phyloP scores from a whole-genome alignment of 2,113 vertebrate genomes.

The Otocyon megalotis region DNA sequence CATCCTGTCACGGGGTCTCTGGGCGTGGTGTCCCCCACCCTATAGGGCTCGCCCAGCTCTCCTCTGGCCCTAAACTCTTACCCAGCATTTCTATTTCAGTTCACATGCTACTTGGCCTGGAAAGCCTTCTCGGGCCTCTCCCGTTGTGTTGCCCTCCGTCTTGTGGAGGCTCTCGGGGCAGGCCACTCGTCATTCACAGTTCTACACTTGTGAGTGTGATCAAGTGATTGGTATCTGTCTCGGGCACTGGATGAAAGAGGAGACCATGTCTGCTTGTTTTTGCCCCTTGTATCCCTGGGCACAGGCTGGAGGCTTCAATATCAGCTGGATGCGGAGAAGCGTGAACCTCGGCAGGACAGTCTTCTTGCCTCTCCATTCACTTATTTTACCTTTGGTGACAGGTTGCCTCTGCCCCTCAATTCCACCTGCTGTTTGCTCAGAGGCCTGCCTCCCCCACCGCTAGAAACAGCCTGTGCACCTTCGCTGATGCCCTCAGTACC shows the following conservation, averaged over 20 bases:
- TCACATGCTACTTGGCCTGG: neutral
- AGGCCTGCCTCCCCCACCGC: neutral
- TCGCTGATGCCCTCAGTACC: neutral
- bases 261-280: neutral
- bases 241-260: neutral
- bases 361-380: neutral
- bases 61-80: neutral
- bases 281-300: neutral
- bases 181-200: neutral
- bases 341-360: accelerated
- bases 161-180: neutral
- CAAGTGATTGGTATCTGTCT: neutral
- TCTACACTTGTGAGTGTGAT: neutral
- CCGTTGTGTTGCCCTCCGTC: neutral
- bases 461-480: neutral
- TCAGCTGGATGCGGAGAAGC: neutral
- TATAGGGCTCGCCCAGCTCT: no score
- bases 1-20: neutral
- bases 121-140: neutral
- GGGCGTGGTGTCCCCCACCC: neutral
- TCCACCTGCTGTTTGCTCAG: neutral
- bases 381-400: neutral
- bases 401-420: neutral
- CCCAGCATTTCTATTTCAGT: neutral
- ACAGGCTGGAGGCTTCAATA: neutral